phyloP scores from a whole-genome alignment of 2,113 vertebrate genomes.

The Zosterops borbonicus region DNA sequence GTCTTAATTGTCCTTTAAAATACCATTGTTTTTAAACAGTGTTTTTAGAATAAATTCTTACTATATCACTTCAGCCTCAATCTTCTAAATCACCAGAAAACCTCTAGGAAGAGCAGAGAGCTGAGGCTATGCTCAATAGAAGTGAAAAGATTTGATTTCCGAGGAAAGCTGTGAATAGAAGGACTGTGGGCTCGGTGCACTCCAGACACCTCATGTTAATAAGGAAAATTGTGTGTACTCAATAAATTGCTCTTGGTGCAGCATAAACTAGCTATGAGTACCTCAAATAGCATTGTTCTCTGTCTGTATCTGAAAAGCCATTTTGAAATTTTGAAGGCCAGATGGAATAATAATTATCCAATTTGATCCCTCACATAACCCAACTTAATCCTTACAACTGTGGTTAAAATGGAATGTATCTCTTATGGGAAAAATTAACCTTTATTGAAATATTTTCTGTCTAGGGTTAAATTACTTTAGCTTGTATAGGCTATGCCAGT shows the following conservation, averaged over 20 bases:
- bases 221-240: not conserved
- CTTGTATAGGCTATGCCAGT: not conserved
- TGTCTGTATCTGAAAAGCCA: not conserved
- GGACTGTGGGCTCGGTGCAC: accelerated
- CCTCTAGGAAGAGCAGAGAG: not conserved
- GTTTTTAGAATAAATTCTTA: not conserved
- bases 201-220: not conserved
- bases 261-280: not conserved
- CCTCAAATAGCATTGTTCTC: not conserved
- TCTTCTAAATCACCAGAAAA: not conserved
- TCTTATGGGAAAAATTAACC: not conserved
- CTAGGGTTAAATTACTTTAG: not conserved
- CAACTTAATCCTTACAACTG: not conserved
- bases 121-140: not conserved
- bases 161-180: not conserved
- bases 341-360: not conserved
- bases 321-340: not conserved
- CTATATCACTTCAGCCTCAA: not conserved
- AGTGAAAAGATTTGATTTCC: not conserved
- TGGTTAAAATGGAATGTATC: not conserved
- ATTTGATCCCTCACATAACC: not conserved
- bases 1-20: not conserved
- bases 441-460: not conserved
- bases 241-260: not conserved
- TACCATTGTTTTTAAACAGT: not conserved